Evolutionary conservation across 2,888 invertebrate species (phyloP).

Genomic region (Nephrotoma appendiculata): DNA sequence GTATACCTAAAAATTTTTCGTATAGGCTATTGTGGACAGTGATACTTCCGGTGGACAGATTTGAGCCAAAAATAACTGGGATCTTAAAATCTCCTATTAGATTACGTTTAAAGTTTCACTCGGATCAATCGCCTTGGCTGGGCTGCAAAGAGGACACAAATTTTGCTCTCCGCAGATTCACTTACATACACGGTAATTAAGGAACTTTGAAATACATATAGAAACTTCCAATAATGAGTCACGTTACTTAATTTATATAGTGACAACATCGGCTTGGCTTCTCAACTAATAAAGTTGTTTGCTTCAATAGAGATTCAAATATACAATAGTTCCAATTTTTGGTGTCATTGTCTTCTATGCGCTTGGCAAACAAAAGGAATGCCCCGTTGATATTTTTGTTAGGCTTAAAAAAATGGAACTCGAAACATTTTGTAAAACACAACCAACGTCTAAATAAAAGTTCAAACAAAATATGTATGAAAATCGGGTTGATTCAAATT

Average conservation of each 20-base stretch:
- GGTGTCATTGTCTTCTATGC: neutral
- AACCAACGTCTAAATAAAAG: neutral
- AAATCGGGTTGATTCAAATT: neutral
- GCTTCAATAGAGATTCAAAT: neutral
- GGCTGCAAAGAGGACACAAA: no score
- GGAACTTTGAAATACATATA: no score
- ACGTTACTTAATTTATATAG: neutral
- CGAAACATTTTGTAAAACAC: neutral
- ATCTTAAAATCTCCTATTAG: no score
- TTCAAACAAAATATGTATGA: neutral
- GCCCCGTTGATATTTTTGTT: neutral
- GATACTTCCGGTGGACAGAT: no score
- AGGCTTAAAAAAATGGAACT: neutral
- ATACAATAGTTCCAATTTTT: neutral
- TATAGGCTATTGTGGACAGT: no score
- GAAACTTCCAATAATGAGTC: neutral
- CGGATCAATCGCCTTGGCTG: no score
- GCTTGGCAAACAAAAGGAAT: neutral
- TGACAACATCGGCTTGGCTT: neutral
- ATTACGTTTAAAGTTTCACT: no score
- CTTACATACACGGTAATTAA: no score
- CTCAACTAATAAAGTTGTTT: neutral
- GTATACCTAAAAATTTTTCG: no score
- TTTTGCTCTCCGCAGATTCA: no score
- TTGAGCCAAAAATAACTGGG: no score